phyloP scores from a whole-genome alignment of 2,797 vertebrate genomes.

The Rhabdomys pumilio region DNA sequence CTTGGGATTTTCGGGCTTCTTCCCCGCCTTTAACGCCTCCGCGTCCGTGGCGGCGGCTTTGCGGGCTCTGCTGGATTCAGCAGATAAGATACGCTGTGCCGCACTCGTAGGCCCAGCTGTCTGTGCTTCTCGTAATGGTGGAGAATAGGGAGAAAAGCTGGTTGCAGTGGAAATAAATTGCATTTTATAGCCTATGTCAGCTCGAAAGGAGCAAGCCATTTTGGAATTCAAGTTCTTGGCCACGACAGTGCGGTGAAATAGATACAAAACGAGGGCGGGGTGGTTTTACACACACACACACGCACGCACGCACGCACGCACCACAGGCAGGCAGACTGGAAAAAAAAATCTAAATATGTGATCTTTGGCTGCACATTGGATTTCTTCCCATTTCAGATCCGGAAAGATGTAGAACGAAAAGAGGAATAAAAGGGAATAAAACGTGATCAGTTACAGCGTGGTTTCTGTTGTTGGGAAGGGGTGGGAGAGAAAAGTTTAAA shows the following conservation, averaged over 20 bases:
- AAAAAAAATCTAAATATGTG: conserved; percentile 15
- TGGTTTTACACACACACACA: neutral
- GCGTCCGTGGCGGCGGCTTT: neutral
- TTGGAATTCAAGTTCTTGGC: conserved; percentile 77
- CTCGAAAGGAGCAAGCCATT: conserved; percentile 82
- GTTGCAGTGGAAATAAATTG: conserved; percentile 75
- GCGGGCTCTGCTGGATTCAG: neutral
- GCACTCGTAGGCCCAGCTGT: neutral
- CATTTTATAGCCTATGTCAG: conserved; percentile 55
- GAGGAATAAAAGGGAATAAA: neutral
- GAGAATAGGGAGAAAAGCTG: neutral
- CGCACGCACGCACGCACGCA: neutral
- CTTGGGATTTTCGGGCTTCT: no score
- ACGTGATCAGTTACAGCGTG: neutral
- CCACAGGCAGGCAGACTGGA: neutral
- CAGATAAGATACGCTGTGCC: neutral
- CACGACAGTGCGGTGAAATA: conserved; percentile 19
- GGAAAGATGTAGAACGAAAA: conserved; percentile 4
- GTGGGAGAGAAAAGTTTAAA: neutral
- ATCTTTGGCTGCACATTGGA: neutral
- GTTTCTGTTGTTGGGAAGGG: neutral
- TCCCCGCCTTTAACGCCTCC: no score
- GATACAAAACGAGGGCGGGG: conserved; percentile 41
- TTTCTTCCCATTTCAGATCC: neutral
- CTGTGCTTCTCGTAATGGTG: neutral